Conservation (phyloP, 1,140 invertebrate genomes). For the Drosophila sulfurigaster region DNA sequence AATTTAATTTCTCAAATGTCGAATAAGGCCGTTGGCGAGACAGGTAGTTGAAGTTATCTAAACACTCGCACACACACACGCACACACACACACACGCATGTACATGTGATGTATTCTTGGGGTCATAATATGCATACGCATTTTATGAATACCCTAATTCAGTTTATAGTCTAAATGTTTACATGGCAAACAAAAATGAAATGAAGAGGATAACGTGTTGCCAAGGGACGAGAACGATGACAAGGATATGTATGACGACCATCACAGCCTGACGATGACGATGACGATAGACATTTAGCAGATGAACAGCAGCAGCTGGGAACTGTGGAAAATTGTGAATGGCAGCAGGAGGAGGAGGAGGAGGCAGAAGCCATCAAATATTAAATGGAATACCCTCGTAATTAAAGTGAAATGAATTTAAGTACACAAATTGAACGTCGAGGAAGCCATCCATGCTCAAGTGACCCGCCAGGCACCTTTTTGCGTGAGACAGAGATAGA, state of each 20-base stretch:
- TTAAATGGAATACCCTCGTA: constrained; percentile 81
- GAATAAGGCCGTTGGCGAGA: constrained; percentile 6
- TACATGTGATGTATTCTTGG: too few relatives aligned
- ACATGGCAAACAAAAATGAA: constrained; percentile 67
- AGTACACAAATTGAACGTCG: constrained; percentile 80
- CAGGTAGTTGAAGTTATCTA: constrained; percentile 14
- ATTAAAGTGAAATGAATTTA: constrained; percentile 84
- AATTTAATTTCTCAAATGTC: constrained; percentile 13
- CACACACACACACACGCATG: too few relatives aligned
- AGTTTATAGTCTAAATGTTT: constrained; percentile 80
- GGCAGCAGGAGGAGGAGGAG: background rate
- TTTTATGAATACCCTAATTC: constrained; percentile 82
- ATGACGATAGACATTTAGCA: constrained; percentile 63
- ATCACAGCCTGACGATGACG: constrained; percentile 27
- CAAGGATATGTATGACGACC: background rate
- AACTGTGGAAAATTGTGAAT: background rate
- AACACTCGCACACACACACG: background rate
- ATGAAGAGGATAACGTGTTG: constrained; percentile 44
- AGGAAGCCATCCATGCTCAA: constrained; percentile 63
- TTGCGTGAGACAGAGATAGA: constrained; percentile 30
- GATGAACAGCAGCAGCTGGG: constrained; percentile 46
- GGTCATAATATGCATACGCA: constrained; percentile 33
- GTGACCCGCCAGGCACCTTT: constrained; percentile 35
- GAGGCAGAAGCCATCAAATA: constrained; percentile 64
- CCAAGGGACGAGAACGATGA: constrained; percentile 18